Evolutionary conservation across 2,113 vertebrate species (phyloP).

Genomic region (Oreotrochilus melanogaster): DNA sequence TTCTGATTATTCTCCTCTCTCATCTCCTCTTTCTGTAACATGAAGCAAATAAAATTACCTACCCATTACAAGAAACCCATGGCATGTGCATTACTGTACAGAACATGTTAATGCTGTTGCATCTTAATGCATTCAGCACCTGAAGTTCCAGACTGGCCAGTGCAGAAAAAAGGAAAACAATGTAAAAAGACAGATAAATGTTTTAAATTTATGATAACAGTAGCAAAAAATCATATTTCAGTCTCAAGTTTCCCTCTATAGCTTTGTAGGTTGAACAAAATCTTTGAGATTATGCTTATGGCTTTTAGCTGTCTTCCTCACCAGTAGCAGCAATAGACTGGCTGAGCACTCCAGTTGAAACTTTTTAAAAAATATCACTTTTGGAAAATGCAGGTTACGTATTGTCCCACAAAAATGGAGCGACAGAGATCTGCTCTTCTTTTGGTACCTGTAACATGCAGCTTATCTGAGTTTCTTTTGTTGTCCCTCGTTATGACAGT

Average conservation of each 20-base stretch:
- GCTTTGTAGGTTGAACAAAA: background rate
- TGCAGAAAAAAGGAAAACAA: background rate
- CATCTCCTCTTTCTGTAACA: background rate
- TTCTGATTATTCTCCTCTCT: background rate
- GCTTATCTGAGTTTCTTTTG: background rate
- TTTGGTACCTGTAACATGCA: background rate
- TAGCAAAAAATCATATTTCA: background rate
- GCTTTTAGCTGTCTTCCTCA: background rate
- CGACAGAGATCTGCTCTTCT: background rate
- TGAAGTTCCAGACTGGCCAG: background rate
- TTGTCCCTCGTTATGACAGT: slow-evolving; percentile 2
- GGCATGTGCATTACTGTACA: background rate
- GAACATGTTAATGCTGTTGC: background rate
- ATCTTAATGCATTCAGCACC: background rate
- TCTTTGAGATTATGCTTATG: background rate
- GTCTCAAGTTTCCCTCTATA: background rate
- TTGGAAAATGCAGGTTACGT: background rate
- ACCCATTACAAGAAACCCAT: background rate
- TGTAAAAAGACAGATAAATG: background rate
- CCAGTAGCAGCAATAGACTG: background rate
- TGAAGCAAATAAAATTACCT: slow-evolving; percentile 6
- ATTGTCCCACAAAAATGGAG: background rate
- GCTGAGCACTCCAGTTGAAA: background rate
- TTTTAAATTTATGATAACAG: background rate
- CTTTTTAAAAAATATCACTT: background rate